Percentiles rank a stretch among this genome's conserved stretches.
phyloP scores from a whole-genome alignment of 2,888 invertebrate species.

The Eilema depressum region DNA sequence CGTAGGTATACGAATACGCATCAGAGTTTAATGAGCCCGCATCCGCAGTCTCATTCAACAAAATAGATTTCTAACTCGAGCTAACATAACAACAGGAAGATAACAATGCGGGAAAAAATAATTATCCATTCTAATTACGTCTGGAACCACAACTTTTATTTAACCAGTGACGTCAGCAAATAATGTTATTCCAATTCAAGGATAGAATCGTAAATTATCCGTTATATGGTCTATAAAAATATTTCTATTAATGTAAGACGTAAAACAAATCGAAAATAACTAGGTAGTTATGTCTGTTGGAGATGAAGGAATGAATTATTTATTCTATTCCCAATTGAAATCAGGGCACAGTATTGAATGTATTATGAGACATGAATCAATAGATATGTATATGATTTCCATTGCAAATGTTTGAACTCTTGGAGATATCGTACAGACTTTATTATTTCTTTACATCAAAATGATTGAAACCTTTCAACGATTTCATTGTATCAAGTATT shows the following conservation, averaged over 20 bases:
- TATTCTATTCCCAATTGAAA: constrained; percentile 15
- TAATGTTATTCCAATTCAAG: constrained; percentile 28
- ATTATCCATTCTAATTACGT: constrained; percentile 15
- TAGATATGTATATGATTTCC: background rate
- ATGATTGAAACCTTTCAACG: background rate
- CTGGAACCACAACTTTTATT: constrained; percentile 9
- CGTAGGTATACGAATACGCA: too few species aligned
- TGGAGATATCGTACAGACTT: background rate
- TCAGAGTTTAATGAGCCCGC: background rate
- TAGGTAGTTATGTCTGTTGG: constrained; percentile 30
- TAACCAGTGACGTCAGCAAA: constrained; percentile 19
- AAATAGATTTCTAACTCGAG: background rate
- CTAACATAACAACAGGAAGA: background rate
- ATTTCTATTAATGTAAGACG: constrained; percentile 31
- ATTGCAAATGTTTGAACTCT: background rate
- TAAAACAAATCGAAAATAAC: constrained; percentile 37
- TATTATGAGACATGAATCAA: constrained; percentile 19
- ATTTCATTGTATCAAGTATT: too few species aligned
- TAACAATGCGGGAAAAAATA: constrained; percentile 13
- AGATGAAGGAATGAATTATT: constrained; percentile 26
- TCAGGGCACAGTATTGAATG: constrained; percentile 21
- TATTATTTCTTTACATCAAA: background rate
- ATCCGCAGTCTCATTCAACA: too few species aligned
- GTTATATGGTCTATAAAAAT: constrained; percentile 32
- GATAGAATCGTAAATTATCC: constrained; percentile 20